Conservation (phyloP, 2,113 vertebrate genomes). For the Cinclus mexicanus region DNA sequence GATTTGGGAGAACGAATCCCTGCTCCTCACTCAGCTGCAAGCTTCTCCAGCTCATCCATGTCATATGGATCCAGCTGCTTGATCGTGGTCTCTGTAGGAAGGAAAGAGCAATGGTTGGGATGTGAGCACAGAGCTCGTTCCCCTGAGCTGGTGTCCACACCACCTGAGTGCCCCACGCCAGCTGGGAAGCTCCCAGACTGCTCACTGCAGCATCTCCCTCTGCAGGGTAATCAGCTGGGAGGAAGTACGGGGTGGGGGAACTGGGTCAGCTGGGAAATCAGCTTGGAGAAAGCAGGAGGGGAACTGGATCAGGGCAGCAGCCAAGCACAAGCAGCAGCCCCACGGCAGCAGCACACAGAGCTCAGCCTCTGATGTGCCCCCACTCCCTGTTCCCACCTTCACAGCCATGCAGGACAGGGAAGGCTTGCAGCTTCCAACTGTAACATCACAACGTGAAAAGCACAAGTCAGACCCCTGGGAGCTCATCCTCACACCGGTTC, state of each 20-base stretch:
- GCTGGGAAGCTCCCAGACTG: background rate
- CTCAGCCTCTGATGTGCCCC: background rate
- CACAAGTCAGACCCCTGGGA: fast-evolving
- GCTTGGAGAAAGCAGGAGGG: background rate
- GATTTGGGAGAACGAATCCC: background rate
- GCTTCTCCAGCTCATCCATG: slow-evolving; percentile 73
- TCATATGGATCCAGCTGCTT: slow-evolving; percentile 66
- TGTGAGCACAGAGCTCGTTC: fast-evolving
- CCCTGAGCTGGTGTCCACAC: fast-evolving
- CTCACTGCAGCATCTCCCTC: too few relatives aligned
- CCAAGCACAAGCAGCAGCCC: background rate
- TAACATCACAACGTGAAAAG: background rate
- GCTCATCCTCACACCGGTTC: background rate
- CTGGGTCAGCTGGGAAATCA: background rate
- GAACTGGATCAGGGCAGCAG: background rate
- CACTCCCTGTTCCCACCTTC: background rate
- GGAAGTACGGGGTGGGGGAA: too few relatives aligned
- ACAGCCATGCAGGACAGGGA: fast-evolving
- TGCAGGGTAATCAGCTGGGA: background rate
- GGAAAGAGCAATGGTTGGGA: background rate
- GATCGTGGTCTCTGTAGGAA: slow-evolving; percentile 68
- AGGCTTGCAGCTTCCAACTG: background rate
- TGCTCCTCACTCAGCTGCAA: slow-evolving; percentile 41
- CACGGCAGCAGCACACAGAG: fast-evolving
- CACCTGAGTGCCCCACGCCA: fast-evolving